Base-by-base conservation (phyloP, 2,797 vertebrate genomes). In the Liasis olivaceus region DNA sequence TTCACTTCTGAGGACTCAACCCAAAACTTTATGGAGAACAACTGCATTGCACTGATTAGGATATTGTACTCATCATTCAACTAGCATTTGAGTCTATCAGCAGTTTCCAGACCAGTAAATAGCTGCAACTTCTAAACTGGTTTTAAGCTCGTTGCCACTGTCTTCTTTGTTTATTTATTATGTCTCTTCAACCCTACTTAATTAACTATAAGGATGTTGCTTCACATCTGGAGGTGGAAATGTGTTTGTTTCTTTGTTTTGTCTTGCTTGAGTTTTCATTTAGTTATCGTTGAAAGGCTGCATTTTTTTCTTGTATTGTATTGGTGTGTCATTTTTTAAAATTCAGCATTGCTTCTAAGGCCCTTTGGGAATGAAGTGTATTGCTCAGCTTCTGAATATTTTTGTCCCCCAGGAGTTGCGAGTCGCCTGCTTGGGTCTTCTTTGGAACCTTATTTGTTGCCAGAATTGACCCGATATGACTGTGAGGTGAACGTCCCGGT, bases 401-500 rank as follows among this genome's bases (percentile, higher is more conserved):
- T 91, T 90, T 90, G 58, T 94, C 95, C 8, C 96, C 8, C 97
- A 99, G 99, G 99, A 90, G 92, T 99, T 93, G 98, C 98, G 11
- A 99, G 98, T 91, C 98, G 98, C 77, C 97, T 99, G 95, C 98
- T 99, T 72, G 98, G 98, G 88, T 97, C 98, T 20, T 98, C 98
- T 0, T 99, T 98, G 6, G 98, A 99, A 96, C 94, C 98, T 47
- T 98, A 97, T 97, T 97, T 98, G 96, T 97, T 99, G 98, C 99
- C 99, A 0, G 98, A 99, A 97, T 95, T 99, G 98, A 99, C 99
- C 7, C 98, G 99, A 92, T 99, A 99, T 26, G 99, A 99, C 98
- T 99, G 99, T 93, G 99, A 99, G 98, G 99, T 99, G 96, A 99
- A 99, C 15, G 97, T 99, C 90, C 99, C 99, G 0, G 98, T 99